Evolutionary conservation across 92 coral and sea anemone genomes (phyloP), one percentile per base, ranked within the genome.

Genomic region (Plumapathes pennacea): DNA sequence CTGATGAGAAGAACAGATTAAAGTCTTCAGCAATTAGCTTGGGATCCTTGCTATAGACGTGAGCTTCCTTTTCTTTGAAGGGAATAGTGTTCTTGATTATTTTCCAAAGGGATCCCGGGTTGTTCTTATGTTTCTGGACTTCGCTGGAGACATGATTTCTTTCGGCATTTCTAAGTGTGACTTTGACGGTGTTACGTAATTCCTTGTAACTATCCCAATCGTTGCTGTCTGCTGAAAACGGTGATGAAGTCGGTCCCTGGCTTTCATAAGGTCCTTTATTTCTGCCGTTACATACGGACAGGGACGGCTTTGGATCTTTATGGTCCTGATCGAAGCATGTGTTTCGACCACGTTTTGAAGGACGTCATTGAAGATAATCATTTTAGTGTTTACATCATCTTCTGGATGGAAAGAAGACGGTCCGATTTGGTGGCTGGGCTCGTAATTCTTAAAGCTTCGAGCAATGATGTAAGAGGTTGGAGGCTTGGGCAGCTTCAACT

Each of bases 281-380:
- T 67, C 84, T 25, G 39, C 57, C 10, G 67, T 70, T 34, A 64
- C 78, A 51, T 66, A 69, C 25, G 89, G 76, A 50, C 74, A 77
- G 26, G 89, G 84, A 19, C 68, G 76, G 24, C 54, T 53, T 33
- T 63, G 78, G 26, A 61, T 30, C 40, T 33, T 69, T 25, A 76
- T 74, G 5, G 64, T 15, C 62, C 76, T 76, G 9, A 76, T 13
- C 26, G 79, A 83, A 10, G 74, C 83, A 29, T 76, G 65, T 5
- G 33, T 25, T n/a, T 44, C 25, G 9, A 76, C 46, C 12, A 41
- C 47, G 45, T 63, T 62, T 6, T 69, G 67, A 11, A 76, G 41
- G 20, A 39, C 50, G 41, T 76, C 77, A 50, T 67, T 57, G 4
- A 69, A 69, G 14, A 18, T 69, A 38, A 28, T 54, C 8, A 77